Percentiles rank a stretch among this genome's conserved stretches.
These are phyloP conservation scores for Poecilia wingei DNA, from an alignment of 2,797 vertebrate species.

Conservation along the genomic window DNA sequence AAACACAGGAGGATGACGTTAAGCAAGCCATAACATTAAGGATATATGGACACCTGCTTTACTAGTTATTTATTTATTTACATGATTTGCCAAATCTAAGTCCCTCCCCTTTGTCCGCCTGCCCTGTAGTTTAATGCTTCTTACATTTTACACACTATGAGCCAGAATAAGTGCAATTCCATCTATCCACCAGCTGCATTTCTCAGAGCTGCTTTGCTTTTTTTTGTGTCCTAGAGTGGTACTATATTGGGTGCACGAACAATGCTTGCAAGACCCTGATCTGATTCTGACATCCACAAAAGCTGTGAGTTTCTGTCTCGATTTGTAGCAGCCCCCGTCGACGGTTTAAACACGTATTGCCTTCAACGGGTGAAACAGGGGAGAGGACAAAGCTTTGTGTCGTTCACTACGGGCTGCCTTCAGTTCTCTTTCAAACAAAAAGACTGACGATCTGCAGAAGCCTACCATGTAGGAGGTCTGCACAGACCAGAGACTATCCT, in stretches of 20 bases:
- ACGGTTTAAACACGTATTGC: constrained; percentile 56
- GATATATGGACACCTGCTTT: constrained; percentile 62
- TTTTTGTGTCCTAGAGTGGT: constrained; percentile 83
- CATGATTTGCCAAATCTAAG: constrained; percentile 35
- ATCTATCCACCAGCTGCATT: constrained; percentile 71
- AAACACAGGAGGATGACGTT: constrained; percentile 41
- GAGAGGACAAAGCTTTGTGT: constrained; percentile 65
- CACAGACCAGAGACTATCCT: constrained; percentile 65
- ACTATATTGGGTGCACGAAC: constrained; percentile 85
- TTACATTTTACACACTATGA: constrained; percentile 71
- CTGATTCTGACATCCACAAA: constrained; percentile 81
- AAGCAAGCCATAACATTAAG: constrained; percentile 41
- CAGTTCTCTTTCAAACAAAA: constrained; percentile 64
- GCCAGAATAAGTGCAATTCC: constrained; percentile 80
- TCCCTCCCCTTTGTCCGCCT: constrained; percentile 27
- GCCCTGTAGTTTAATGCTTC: constrained; percentile 53
- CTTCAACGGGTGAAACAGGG: constrained; percentile 55
- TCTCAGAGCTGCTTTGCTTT: constrained; percentile 81
- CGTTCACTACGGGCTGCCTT: constrained; percentile 71
- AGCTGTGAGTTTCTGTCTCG: constrained; percentile 83
- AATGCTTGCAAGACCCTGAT: constrained; percentile 68
- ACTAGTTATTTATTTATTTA: constrained; percentile 79
- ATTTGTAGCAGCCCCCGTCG: constrained; percentile 50
- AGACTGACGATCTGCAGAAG: constrained; percentile 67
- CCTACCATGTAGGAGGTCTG: constrained; percentile 84